Conservation (phyloP, 2,797 vertebrate species). For the Tenualosa thibaudeaui region DNA sequence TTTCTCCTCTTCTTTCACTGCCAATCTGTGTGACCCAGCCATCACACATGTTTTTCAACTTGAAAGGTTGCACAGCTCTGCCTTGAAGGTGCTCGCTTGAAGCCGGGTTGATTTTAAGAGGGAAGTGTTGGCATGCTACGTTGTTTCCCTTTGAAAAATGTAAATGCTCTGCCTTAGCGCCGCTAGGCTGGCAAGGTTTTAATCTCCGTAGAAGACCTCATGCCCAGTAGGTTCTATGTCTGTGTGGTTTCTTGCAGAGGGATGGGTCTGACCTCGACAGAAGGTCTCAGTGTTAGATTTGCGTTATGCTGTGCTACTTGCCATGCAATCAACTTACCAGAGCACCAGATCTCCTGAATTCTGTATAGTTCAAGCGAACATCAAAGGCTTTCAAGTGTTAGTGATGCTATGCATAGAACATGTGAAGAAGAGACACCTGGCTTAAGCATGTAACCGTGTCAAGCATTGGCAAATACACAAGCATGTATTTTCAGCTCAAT, state of each 20-base stretch:
- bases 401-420: not conserved
- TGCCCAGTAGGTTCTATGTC: not conserved
- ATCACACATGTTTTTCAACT: conserved; percentile 2
- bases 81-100: conserved; percentile 11
- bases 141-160: conserved; percentile 19
- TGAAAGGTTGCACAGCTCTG: conserved; percentile 7
- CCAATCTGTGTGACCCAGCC: conserved; percentile 10
- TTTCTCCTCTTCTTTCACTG: not conserved
- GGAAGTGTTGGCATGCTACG: not conserved
- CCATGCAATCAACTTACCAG: not conserved
- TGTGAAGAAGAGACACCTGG: not conserved
- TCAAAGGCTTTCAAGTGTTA: not conserved
- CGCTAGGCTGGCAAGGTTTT: not conserved
- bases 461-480: not conserved
- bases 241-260: not conserved
- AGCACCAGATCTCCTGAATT: not conserved
- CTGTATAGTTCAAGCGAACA: not conserved
- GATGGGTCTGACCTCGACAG: not conserved
- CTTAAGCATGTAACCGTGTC: not conserved
- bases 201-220: conserved; percentile 20
- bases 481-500: not conserved
- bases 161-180: not conserved
- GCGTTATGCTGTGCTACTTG: conserved; percentile 13
- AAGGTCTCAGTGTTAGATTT: conserved; percentile 4
- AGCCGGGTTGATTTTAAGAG: not conserved